Evolutionary conservation across 1,140 invertebrate species (phyloP).

Genomic region (Drosophila ercepeae): DNA sequence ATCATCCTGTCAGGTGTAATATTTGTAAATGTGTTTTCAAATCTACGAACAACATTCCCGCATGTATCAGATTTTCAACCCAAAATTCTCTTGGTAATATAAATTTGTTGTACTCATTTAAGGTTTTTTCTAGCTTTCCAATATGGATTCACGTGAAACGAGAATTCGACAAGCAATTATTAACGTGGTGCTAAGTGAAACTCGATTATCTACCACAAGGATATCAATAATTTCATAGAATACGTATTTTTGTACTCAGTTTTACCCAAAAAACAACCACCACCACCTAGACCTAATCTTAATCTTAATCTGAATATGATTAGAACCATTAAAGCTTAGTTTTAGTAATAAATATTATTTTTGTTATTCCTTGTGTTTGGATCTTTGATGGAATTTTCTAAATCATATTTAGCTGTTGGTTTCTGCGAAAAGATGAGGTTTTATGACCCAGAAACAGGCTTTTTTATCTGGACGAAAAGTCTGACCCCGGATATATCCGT

Average conservation of each 20-base stretch:
- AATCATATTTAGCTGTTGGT: too few species aligned
- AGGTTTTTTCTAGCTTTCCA: conserved; percentile 4
- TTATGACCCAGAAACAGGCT: too few species aligned
- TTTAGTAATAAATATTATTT: not conserved
- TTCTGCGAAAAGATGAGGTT: too few species aligned
- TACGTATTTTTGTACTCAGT: conserved; percentile 30
- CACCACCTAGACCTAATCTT: not conserved
- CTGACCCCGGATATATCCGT: too few species aligned
- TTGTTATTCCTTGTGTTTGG: too few species aligned
- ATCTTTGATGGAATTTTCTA: too few species aligned
- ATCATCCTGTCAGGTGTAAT: not conserved
- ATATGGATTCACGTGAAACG: conserved; percentile 17
- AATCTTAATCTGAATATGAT: too few species aligned
- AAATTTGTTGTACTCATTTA: not conserved
- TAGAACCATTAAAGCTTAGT: conserved; percentile 1
- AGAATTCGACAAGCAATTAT: conserved; percentile 1
- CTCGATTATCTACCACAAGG: conserved; percentile 27
- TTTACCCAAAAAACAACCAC: conserved; percentile 8
- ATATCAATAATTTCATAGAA: conserved; percentile 12
- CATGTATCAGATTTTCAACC: not conserved
- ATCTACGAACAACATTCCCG: conserved; percentile 31
- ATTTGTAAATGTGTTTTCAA: conserved; percentile 10
- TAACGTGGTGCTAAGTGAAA: conserved; percentile 5
- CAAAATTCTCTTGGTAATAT: not conserved
- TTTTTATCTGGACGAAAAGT: not conserved